These are phyloP conservation scores for Amiota communis DNA, from an alignment of 2,888 invertebrate species.

Conservation along the genomic window DNA sequence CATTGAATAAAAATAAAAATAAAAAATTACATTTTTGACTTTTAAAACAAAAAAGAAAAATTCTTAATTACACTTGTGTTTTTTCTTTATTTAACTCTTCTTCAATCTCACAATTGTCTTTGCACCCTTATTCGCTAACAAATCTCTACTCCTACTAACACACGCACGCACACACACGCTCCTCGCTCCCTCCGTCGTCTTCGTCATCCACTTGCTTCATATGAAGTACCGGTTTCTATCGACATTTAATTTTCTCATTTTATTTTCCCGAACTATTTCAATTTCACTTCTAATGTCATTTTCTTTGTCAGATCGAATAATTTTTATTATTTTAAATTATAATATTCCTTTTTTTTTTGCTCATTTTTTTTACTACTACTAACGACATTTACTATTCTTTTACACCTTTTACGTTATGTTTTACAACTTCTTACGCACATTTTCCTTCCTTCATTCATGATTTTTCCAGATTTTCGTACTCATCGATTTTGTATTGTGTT, in stretches of 20 bases:
- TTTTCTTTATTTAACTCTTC: constrained; percentile 39
- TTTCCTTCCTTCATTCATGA: constrained; percentile 22
- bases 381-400: constrained; percentile 33
- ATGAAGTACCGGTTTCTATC: constrained; percentile 31
- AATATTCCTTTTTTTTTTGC: not conserved
- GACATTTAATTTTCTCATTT: not conserved
- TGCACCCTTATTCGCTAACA: constrained; percentile 51
- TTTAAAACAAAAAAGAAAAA: too few relatives aligned
- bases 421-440: constrained; percentile 41
- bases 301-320: not conserved
- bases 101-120: constrained; percentile 41
- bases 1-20: not conserved
- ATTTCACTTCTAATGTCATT: not conserved
- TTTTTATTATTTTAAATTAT: too few relatives aligned
- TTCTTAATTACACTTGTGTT: constrained; percentile 22
- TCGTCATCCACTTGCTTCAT: too few relatives aligned
- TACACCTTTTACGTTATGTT: constrained; percentile 39
- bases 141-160: not conserved
- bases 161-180: not conserved
- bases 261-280: not conserved
- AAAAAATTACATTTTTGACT: not conserved
- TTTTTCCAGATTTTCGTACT: not conserved
- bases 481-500: not conserved
- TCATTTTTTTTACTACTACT: constrained; percentile 17
- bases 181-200: too few relatives aligned